These are phyloP conservation scores for Bufotes viridis DNA, from an alignment of 2,797 vertebrate genomes.

Conservation along the genomic window DNA sequence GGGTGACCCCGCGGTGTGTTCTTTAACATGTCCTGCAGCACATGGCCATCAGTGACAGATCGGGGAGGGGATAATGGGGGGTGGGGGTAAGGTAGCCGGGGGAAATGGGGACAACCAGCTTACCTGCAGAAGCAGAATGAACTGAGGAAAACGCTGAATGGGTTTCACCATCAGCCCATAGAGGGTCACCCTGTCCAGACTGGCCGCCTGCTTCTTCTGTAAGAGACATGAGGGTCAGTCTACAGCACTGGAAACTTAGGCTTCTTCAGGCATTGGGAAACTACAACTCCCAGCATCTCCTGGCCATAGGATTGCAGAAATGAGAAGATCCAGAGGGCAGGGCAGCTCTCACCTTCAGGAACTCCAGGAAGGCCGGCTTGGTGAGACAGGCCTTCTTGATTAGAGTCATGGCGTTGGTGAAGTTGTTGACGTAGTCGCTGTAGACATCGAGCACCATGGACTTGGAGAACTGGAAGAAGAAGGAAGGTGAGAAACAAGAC, in stretches of 20 bases:
- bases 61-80: not conserved
- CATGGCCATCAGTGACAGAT: not conserved
- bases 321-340: not conserved
- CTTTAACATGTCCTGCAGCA: constrained; percentile 91
- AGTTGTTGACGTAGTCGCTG: constrained; percentile 97
- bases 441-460: constrained; percentile 96
- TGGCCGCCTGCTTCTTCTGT: constrained; percentile 91
- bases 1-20: constrained; percentile 91
- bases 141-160: constrained; percentile 96
- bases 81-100: not conserved
- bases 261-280: not conserved
- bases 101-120: not conserved
- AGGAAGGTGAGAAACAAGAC: not conserved
- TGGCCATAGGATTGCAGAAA: not conserved
- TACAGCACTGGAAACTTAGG: not conserved
- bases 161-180: constrained; percentile 98
- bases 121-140: constrained; percentile 96
- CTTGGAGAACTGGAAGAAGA: constrained; percentile 86
- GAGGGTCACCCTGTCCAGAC: constrained; percentile 90
- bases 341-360: constrained; percentile 84
- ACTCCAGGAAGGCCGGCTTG: constrained; percentile 92
- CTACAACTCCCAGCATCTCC: constrained; percentile 4
- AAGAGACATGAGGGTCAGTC: not conserved
- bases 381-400: constrained; percentile 95
- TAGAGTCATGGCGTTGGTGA: constrained; percentile 92